phyloP scores from a whole-genome alignment of 2,113 vertebrate genomes.

The Nipponia nippon region DNA sequence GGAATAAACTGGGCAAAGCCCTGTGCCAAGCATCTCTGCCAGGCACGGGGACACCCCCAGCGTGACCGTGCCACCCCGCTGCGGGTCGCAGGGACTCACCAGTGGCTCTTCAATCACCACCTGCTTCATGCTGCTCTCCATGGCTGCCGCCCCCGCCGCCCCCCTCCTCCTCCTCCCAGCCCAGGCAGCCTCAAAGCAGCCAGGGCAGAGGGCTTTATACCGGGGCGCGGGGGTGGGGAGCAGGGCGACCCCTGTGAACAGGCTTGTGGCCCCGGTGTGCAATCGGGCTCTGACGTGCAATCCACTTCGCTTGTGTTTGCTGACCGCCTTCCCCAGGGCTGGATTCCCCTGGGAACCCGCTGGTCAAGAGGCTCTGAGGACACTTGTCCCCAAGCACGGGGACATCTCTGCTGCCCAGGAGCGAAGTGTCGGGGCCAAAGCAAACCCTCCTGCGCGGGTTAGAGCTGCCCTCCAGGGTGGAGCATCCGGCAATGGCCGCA shows the following conservation, averaged over 20 bases:
- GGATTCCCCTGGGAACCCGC: not conserved
- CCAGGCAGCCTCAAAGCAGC: fast-evolving
- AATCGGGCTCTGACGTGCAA: not conserved
- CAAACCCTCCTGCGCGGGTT: not conserved
- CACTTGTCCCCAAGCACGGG: not conserved
- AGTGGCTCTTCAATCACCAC: constrained; percentile 8
- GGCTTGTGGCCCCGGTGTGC: not conserved
- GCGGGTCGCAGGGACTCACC: not conserved
- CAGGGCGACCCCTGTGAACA: fast-evolving
- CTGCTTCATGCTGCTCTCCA: constrained; percentile 24
- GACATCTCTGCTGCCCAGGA: not conserved
- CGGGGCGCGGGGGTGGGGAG: not conserved
- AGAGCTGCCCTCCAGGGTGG: not conserved
- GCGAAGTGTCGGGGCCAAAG: not conserved
- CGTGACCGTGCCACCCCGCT: fast-evolving
- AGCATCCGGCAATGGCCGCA: not conserved
- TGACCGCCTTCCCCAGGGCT: fast-evolving
- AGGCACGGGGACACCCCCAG: not conserved
- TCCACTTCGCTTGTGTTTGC: not conserved
- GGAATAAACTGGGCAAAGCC: not conserved
- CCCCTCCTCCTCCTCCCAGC: not conserved
- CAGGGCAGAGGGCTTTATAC: not conserved
- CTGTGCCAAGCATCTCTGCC: fast-evolving
- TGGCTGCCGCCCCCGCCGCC: not conserved
- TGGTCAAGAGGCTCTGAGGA: not conserved